Evolutionary conservation across 2,113 vertebrate genomes (phyloP).

Genomic region (Cyanoderma ruficeps): DNA sequence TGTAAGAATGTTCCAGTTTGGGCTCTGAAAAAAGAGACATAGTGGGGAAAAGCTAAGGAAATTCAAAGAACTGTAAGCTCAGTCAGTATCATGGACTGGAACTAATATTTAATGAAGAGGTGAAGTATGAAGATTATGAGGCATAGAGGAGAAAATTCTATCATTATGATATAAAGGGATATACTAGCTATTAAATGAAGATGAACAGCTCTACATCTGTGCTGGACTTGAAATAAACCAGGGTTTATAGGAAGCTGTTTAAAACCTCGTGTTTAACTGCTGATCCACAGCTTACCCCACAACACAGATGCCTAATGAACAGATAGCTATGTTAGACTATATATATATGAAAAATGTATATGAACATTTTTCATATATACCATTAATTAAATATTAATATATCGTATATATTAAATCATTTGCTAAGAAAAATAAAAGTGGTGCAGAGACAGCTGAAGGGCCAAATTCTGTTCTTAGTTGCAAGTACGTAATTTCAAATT

Average conservation of each 20-base stretch:
- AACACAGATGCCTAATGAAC: conserved; percentile 24
- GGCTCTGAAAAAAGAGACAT: background rate
- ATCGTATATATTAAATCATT: no score
- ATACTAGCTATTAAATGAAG: conserved; percentile 13
- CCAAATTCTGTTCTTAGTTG: conserved; percentile 33
- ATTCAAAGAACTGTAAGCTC: background rate
- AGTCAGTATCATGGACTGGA: background rate
- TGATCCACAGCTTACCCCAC: background rate
- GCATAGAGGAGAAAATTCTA: background rate
- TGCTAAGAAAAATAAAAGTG: conserved; percentile 33
- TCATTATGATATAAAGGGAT: conserved; percentile 16
- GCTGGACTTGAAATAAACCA: conserved; percentile 8
- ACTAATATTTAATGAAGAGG: background rate
- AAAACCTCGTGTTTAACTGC: conserved; percentile 30
- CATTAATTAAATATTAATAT: no score
- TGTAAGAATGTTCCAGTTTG: background rate
- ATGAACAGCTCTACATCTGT: conserved; percentile 22
- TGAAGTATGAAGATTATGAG: background rate
- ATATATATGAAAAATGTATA: no score
- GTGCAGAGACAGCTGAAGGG: background rate
- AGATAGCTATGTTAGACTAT: background rate
- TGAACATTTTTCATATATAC: no score
- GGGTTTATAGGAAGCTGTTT: conserved; percentile 23
- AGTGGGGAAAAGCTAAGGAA: background rate
- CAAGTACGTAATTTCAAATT: conserved; percentile 14